Evolutionary conservation across 2,797 vertebrate genomes (phyloP).

Genomic region (Cossypha dichroa): DNA sequence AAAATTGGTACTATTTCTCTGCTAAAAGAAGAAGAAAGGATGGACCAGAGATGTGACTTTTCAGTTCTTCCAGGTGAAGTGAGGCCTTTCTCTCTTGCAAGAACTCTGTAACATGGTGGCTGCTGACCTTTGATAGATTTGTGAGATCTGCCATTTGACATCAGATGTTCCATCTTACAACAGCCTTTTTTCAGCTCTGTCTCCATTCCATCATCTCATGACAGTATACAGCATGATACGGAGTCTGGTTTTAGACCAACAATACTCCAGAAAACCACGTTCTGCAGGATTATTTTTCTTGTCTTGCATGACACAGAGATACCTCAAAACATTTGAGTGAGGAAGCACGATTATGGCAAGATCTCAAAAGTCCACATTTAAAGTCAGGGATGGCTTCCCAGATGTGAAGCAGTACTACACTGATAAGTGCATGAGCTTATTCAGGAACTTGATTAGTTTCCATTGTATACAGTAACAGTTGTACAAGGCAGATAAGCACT

Average conservation of each 20-base stretch:
- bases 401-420: neutral
- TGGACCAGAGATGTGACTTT: neutral
- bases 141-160: neutral
- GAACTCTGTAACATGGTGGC: neutral
- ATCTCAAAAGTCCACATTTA: neutral
- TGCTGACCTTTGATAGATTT: neutral
- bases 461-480: neutral
- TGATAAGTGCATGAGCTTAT: neutral
- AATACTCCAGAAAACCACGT: neutral
- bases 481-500: neutral
- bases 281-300: neutral
- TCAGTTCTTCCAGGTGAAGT: neutral
- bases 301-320: neutral
- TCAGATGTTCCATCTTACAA: neutral
- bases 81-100: neutral
- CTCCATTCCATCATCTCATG: neutral
- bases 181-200: neutral
- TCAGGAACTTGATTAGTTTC: neutral
- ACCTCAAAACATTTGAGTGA: neutral
- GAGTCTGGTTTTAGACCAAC: neutral
- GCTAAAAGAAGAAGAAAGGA: neutral
- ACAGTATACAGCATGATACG: neutral
- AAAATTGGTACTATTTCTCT: neutral
- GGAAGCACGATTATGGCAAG: neutral
- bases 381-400: neutral